phyloP scores from a whole-genome alignment of 2,797 vertebrate species.

The Natrix natrix region DNA sequence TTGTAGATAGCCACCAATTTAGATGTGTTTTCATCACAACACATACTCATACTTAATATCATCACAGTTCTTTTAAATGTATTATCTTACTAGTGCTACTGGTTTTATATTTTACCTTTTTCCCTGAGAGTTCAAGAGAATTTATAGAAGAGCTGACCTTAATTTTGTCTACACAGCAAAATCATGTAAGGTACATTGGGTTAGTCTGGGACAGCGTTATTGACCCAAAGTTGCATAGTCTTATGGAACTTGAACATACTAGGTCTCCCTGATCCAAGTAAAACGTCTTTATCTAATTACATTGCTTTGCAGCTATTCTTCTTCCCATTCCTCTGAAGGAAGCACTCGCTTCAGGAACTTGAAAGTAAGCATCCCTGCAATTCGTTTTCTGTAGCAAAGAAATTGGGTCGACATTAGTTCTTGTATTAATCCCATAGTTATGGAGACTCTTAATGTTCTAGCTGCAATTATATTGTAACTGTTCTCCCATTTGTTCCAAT shows the following conservation, averaged over 20 bases:
- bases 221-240: background rate
- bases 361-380: background rate
- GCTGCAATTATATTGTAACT: background rate
- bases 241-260: background rate
- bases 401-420: background rate
- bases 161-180: background rate
- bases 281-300: background rate
- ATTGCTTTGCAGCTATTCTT: background rate
- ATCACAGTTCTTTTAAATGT: background rate
- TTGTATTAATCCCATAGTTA: background rate
- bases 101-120: background rate
- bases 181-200: background rate
- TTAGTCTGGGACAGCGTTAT: background rate
- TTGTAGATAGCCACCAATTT: background rate
- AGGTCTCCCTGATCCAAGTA: background rate
- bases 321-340: background rate
- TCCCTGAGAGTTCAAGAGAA: background rate
- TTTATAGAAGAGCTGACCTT: background rate
- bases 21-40: background rate
- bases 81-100: background rate
- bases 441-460: background rate
- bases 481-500: background rate
- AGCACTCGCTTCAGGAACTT: background rate
- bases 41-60: background rate
- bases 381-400: background rate